These are phyloP conservation scores for Lagorchestes hirsutus DNA, from an alignment of 2,797 vertebrate genomes.

Conservation along the genomic window DNA sequence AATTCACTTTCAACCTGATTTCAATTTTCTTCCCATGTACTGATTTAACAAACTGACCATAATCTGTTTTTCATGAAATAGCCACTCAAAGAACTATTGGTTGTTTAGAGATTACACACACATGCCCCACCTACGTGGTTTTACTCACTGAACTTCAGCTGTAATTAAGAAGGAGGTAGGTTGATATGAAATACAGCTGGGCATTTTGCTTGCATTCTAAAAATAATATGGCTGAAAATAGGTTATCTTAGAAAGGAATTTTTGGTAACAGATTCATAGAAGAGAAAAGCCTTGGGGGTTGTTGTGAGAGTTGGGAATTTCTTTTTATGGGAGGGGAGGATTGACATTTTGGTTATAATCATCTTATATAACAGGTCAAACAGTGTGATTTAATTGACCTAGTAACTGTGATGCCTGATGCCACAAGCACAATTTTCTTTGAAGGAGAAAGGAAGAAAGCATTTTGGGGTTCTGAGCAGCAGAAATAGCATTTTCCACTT, in stretches of 20 bases:
- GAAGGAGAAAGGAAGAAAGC: not conserved
- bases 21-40: slow-evolving; percentile 60
- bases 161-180: not conserved
- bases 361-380: not conserved
- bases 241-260: slow-evolving; percentile 2
- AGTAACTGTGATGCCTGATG: not conserved
- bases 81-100: slow-evolving; percentile 43
- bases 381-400: not conserved
- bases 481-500: not conserved
- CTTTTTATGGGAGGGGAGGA: not conserved
- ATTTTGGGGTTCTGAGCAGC: not conserved
- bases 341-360: not conserved
- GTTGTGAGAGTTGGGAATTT: not conserved
- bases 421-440: not conserved
- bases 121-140: slow-evolving; percentile 33
- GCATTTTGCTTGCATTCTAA: slow-evolving; percentile 40
- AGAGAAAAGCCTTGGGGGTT: not conserved
- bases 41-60: slow-evolving; percentile 42
- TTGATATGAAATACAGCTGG: slow-evolving; percentile 39
- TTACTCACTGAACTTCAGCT: slow-evolving; percentile 39
- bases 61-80: slow-evolving; percentile 63
- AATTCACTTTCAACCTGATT: slow-evolving; percentile 67
- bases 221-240: not conserved
- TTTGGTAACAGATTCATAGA: slow-evolving; percentile 1
- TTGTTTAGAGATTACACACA: slow-evolving; percentile 45